Conservation (phyloP, 2,797 vertebrate genomes). For the Pseudochirops corinnae region DNA sequence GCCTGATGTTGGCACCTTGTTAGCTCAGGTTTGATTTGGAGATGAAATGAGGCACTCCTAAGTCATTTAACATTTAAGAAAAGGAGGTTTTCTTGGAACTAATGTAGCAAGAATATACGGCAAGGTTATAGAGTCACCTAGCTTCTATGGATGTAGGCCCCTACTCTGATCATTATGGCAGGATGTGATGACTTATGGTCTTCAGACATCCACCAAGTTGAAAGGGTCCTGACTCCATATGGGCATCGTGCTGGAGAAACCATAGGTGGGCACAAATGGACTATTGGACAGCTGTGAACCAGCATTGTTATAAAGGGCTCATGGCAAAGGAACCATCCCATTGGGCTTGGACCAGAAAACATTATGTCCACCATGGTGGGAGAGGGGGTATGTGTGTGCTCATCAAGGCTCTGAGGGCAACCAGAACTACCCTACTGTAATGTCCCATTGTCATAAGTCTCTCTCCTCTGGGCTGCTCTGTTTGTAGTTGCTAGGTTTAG, state of each 20-base stretch:
- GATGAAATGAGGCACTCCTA: background rate
- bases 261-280: background rate
- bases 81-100: background rate
- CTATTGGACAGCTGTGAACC: background rate
- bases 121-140: background rate
- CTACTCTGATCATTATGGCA: background rate
- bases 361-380: background rate
- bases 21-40: background rate
- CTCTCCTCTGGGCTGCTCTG: background rate
- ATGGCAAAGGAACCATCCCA: background rate
- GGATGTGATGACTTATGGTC: background rate
- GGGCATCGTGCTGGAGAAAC: background rate
- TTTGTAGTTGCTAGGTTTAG: background rate
- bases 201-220: background rate
- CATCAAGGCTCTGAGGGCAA: background rate
- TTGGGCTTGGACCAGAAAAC: background rate
- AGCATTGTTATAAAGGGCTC: background rate
- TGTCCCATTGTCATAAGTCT: background rate
- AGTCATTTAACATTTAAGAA: background rate
- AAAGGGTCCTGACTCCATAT: background rate
- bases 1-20: background rate
- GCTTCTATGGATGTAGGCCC: background rate
- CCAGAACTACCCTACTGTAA: background rate
- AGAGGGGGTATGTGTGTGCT: background rate
- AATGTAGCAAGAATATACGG: background rate